A percentile compares a stretch with the other conserved stretches of the same genome.
Conservation (phyloP, 2,888 invertebrate genomes). For the Blastobasis lacticolella region DNA sequence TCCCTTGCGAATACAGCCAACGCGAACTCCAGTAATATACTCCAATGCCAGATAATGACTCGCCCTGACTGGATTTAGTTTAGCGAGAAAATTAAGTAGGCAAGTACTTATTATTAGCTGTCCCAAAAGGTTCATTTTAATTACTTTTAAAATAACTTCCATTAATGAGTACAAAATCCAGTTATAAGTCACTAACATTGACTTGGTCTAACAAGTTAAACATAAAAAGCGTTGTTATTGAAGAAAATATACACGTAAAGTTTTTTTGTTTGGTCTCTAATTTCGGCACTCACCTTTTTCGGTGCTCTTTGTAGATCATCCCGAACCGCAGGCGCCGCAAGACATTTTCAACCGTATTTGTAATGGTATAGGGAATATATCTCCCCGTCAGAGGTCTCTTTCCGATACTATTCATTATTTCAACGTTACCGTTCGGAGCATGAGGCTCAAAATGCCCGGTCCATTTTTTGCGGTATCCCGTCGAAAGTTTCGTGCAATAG, state of each 20-base stretch:
- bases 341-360: neutral
- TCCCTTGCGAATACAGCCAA: too few relatives aligned
- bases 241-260: neutral
- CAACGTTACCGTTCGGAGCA: neutral
- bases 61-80: too few relatives aligned
- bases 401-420: neutral
- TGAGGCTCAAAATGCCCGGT: constrained; percentile 12
- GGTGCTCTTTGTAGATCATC: constrained; percentile 36
- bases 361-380: neutral
- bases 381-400: neutral
- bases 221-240: too few relatives aligned
- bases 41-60: too few relatives aligned
- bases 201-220: too few relatives aligned
- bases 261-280: constrained; percentile 22
- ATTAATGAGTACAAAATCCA: too few relatives aligned
- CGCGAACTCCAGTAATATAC: too few relatives aligned
- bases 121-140: too few relatives aligned
- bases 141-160: too few relatives aligned
- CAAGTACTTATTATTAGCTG: too few relatives aligned
- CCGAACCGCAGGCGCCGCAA: constrained; percentile 8
- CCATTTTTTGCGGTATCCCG: constrained; percentile 25
- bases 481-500: constrained; percentile 39
- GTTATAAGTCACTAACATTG: too few relatives aligned
- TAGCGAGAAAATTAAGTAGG: too few relatives aligned
- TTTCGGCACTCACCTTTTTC: constrained; percentile 28